A percentile compares a stretch with the other conserved stretches of the same genome.
Conservation (phyloP, 2,888 invertebrate species). For the Dexiosoma caninum region DNA sequence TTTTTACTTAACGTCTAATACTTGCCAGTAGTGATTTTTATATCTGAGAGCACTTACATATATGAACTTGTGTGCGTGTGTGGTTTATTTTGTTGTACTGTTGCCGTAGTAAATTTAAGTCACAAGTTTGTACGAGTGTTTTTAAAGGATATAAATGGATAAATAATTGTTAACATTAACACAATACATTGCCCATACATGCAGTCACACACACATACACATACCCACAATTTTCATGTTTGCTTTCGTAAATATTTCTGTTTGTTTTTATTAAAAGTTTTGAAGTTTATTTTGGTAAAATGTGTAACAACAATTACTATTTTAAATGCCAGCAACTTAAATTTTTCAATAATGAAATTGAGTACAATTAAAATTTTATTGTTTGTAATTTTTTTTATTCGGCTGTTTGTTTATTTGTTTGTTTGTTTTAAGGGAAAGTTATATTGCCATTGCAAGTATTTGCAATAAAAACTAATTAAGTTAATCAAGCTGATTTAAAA, state of each 20-base stretch:
- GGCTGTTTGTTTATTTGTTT: background rate
- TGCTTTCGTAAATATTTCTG: constrained; percentile 36
- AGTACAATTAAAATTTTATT: constrained; percentile 44
- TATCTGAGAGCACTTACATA: constrained; percentile 34
- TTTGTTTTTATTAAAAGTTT: constrained; percentile 46
- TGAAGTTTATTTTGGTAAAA: constrained; percentile 9
- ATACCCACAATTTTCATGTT: background rate
- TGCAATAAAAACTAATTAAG: background rate
- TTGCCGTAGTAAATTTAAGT: background rate
- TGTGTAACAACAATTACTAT: background rate
- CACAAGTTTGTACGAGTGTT: background rate
- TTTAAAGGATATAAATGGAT: constrained; percentile 33
- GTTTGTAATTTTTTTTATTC: constrained; percentile 27
- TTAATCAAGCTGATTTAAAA: background rate
- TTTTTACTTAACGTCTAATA: constrained; percentile 50
- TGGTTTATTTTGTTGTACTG: constrained; percentile 1
- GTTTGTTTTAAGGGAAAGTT: background rate
- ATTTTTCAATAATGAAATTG: constrained; percentile 40
- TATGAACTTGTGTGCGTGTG: too few species aligned
- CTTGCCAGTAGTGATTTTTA: constrained; percentile 52
- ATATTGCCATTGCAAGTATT: constrained; percentile 19
- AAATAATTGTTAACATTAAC: constrained; percentile 30
- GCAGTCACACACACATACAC: background rate
- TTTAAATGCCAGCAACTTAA: background rate
- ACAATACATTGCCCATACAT: background rate